A percentile compares a stretch with the other conserved stretches of the same genome.
Evolutionary conservation across 2,797 vertebrate species (phyloP).

Genomic region (Pangasius krempfi): DNA sequence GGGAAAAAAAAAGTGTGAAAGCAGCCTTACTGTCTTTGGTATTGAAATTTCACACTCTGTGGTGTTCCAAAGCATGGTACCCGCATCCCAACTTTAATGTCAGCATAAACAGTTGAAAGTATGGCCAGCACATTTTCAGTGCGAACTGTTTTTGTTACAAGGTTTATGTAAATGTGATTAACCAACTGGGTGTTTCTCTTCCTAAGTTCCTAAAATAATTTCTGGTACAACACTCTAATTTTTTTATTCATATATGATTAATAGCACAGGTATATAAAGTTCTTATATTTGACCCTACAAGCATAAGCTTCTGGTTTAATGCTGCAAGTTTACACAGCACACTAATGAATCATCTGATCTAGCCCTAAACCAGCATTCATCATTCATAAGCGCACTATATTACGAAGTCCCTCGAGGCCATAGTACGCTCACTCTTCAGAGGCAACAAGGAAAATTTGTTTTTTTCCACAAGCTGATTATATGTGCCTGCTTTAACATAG

Average conservation of each 20-base stretch:
- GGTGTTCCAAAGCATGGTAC: background rate
- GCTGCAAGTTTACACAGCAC: background rate
- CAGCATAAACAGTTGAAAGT: background rate
- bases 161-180: background rate
- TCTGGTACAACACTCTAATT: background rate
- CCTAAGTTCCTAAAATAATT: background rate
- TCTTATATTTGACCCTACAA: background rate
- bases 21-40: background rate
- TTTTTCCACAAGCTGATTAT: background rate
- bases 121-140: background rate
- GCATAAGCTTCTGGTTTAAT: background rate
- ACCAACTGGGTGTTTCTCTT: background rate
- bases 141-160: background rate
- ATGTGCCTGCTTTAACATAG: background rate
- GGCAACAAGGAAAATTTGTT: background rate
- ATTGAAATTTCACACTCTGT: background rate
- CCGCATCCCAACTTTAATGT: background rate
- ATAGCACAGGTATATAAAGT: background rate
- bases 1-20: no score
- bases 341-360: slow-evolving; percentile 23
- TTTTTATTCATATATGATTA: background rate
- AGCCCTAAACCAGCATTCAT: background rate
- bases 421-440: background rate
- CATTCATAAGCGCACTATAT: background rate
- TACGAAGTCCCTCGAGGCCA: background rate